Conservation (phyloP, 2,113 vertebrate species). For the Dromaius novaehollandiae region DNA sequence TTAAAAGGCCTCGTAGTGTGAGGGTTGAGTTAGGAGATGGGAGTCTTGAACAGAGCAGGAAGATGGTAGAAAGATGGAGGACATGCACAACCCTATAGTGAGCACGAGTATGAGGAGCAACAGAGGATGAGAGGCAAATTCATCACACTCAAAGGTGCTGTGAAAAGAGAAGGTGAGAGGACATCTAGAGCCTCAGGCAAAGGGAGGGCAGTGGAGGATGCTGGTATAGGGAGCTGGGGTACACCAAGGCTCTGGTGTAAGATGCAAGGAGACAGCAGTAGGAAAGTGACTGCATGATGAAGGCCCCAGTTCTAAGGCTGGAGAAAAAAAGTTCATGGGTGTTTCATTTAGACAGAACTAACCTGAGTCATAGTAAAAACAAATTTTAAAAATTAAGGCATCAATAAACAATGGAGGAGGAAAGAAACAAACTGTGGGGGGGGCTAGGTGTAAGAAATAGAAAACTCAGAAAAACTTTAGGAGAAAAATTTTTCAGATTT, state of each 20-base stretch:
- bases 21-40: background rate
- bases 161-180: background rate
- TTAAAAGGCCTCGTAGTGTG: background rate
- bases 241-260: background rate
- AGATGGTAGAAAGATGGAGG: background rate
- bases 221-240: accelerated
- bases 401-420: background rate
- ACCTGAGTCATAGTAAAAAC: background rate
- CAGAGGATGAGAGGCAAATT: background rate
- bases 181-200: accelerated
- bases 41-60: background rate
- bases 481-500: background rate
- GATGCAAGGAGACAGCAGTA: accelerated
- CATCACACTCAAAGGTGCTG: background rate
- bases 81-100: background rate
- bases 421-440: background rate
- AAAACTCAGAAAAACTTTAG: background rate
- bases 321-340: background rate
- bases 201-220: background rate
- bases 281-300: background rate
- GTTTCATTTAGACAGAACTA: background rate
- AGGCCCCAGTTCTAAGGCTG: background rate
- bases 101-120: accelerated
- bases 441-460: background rate
- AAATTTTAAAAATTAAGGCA: background rate